These are phyloP conservation scores for Nomada hirtipes DNA, from an alignment of 2,888 invertebrate genomes.

Conservation along the genomic window DNA sequence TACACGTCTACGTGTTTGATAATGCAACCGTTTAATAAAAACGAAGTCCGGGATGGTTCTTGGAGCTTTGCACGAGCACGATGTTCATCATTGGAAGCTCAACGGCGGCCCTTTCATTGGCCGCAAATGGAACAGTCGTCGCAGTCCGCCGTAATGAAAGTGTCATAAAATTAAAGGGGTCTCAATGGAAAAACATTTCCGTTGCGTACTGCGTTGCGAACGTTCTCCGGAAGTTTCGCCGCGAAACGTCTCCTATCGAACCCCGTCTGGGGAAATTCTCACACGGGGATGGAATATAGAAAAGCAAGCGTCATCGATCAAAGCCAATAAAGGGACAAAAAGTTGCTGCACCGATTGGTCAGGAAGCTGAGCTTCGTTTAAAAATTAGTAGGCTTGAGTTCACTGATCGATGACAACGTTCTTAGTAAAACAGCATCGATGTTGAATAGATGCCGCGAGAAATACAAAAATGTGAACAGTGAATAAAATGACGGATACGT, in stretches of 20 bases:
- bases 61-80: conserved; percentile 20
- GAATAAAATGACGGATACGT: no score
- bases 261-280: conserved; percentile 1
- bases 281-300: neutral
- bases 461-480: no score
- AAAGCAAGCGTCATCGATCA: neutral
- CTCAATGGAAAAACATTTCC: conserved; percentile 41
- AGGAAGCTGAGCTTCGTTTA: no score
- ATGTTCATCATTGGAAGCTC: conserved; percentile 22
- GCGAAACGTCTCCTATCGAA: neutral
- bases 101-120: conserved; percentile 32
- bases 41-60: conserved; percentile 20
- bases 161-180: conserved; percentile 58
- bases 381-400: no score
- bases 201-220: neutral
- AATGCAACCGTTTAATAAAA: conserved; percentile 50
- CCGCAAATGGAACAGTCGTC: conserved; percentile 49
- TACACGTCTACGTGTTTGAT: conserved; percentile 35
- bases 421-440: no score
- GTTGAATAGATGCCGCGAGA: neutral
- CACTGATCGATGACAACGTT: no score
- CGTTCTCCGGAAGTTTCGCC: neutral
- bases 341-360: neutral
- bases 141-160: conserved; percentile 44
- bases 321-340: neutral